These are phyloP conservation scores for Ophion obscuratus DNA, from an alignment of 2,888 invertebrate genomes.

Conservation along the genomic window DNA sequence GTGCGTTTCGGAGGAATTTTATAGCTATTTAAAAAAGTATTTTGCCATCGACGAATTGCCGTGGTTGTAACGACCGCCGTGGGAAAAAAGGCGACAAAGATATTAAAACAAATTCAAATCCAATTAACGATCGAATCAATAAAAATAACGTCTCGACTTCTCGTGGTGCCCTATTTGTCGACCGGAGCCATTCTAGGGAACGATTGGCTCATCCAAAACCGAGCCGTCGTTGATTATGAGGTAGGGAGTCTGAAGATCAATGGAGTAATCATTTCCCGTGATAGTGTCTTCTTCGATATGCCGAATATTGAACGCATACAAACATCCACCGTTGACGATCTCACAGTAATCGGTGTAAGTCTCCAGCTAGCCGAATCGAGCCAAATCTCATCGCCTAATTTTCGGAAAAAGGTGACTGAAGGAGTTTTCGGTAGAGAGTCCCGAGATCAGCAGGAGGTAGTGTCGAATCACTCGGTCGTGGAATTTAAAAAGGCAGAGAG, in stretches of 20 bases:
- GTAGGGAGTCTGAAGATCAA: no score
- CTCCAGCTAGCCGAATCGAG: background rate
- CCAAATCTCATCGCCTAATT: background rate
- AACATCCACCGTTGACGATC: no score
- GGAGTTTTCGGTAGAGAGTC: background rate
- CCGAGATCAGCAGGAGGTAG: no score
- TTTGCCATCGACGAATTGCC: slow-evolving; percentile 15
- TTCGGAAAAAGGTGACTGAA: no score
- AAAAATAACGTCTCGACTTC: background rate
- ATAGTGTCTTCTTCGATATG: no score
- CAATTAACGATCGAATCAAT: background rate
- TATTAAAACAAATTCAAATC: slow-evolving; percentile 37
- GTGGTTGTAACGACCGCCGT: slow-evolving; percentile 51
- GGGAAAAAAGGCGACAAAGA: slow-evolving; percentile 44
- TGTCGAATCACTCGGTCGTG: no score
- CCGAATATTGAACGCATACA: no score
- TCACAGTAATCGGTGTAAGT: no score
- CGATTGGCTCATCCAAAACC: slow-evolving; percentile 8
- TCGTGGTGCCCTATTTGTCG: slow-evolving; percentile 26
- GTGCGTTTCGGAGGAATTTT: slow-evolving; percentile 55
- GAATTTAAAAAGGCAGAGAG: no score
- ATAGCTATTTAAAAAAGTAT: background rate
- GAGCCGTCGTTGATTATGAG: slow-evolving; percentile 20
- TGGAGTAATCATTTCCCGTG: no score
- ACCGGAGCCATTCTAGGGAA: slow-evolving; percentile 7